A percentile compares a stretch with the other conserved stretches of the same genome.
phyloP scores from a whole-genome alignment of 2,888 invertebrate species.

The Scrobipalpa atriplicella region DNA sequence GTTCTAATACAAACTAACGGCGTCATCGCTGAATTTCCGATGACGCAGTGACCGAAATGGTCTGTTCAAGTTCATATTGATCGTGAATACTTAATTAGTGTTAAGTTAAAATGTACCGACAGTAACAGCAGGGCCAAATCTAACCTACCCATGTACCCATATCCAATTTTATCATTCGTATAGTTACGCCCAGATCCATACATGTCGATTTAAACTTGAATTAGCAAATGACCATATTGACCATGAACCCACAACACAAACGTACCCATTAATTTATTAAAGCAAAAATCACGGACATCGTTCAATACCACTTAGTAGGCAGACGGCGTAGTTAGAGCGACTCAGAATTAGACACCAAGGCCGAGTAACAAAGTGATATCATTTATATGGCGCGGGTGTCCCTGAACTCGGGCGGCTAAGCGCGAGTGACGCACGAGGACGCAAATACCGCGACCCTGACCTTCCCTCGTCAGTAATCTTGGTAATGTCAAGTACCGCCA shows the following conservation, averaged over 20 bases:
- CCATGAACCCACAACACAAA: constrained; percentile 16
- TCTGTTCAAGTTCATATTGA: not conserved
- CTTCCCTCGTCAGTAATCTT: constrained; percentile 66
- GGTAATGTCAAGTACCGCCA: constrained; percentile 49
- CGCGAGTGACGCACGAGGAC: constrained; percentile 75
- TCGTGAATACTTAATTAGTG: not conserved
- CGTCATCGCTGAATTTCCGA: constrained; percentile 36
- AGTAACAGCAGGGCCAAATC: not conserved
- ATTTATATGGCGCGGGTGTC: constrained; percentile 75
- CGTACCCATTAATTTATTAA: not conserved
- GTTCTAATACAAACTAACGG: constrained; percentile 42
- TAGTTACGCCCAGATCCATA: not conserved
- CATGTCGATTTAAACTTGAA: not conserved
- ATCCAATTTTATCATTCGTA: not conserved
- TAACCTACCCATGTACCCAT: not conserved
- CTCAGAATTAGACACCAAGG: constrained; percentile 80
- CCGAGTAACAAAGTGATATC: constrained; percentile 71
- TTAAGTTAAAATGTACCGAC: not conserved
- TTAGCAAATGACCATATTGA: constrained; percentile 17
- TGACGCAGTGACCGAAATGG: constrained; percentile 15
- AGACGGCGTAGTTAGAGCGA: constrained; percentile 74
- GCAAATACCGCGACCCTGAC: constrained; percentile 73
- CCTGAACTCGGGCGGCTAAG: constrained; percentile 69
- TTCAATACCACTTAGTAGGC: constrained; percentile 61
- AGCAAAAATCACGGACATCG: constrained; percentile 23